Conservation (phyloP, 2,888 invertebrate genomes). For the Emmelina monodactyla region DNA sequence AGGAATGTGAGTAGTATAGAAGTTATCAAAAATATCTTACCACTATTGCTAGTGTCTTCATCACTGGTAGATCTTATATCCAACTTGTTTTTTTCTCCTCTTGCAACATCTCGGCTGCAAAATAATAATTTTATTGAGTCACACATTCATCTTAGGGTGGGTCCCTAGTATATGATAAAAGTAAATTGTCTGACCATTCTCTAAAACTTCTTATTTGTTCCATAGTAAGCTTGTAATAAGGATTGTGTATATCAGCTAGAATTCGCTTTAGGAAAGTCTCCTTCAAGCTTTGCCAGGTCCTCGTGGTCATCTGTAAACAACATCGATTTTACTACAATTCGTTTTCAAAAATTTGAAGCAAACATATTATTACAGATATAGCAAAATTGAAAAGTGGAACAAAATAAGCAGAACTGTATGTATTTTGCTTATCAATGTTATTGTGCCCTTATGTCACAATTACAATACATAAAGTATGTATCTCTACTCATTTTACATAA, state of each 20-base stretch:
- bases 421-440: too few relatives aligned
- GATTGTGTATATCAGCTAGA: conserved; percentile 50
- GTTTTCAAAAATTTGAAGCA: too few relatives aligned
- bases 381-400: too few relatives aligned
- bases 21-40: conserved; percentile 17
- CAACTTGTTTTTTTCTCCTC: conserved; percentile 31
- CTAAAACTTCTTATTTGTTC: conserved; percentile 44
- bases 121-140: conserved; percentile 1
- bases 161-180: neutral
- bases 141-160: neutral
- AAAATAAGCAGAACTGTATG: too few relatives aligned
- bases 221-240: conserved; percentile 39
- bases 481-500: neutral
- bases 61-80: conserved; percentile 27
- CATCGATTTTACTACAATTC: too few relatives aligned
- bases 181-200: conserved; percentile 30
- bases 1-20: neutral
- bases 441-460: too few relatives aligned
- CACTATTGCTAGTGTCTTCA: conserved; percentile 27
- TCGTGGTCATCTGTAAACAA: conserved; percentile 29
- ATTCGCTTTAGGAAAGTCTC: conserved; percentile 56
- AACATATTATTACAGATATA: too few relatives aligned
- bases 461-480: too few relatives aligned
- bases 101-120: conserved; percentile 34
- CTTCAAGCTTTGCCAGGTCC: conserved; percentile 62